phyloP scores from a whole-genome alignment of 1,140 invertebrate species.

The Drosophila willistoni region DNA sequence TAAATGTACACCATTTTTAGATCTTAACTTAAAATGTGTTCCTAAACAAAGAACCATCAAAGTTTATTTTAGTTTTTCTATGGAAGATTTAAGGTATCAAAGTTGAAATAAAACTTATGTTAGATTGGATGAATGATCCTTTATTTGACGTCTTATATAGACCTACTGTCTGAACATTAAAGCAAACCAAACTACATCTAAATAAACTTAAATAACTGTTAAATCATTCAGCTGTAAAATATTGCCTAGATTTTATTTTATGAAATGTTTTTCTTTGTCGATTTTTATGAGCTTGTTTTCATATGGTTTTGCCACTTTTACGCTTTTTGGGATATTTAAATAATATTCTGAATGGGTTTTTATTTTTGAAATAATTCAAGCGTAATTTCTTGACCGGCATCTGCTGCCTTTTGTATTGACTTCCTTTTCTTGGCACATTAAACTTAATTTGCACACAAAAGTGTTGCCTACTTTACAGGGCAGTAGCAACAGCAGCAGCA shows the following conservation, averaged over 20 bases:
- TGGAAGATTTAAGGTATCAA: too few species aligned
- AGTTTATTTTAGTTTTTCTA: too few species aligned
- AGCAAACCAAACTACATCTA: too few species aligned
- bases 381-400: slow-evolving; percentile 70
- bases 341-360: slow-evolving; percentile 58
- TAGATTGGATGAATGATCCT: too few species aligned
- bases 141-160: too few species aligned
- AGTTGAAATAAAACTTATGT: too few species aligned
- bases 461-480: slow-evolving; percentile 73
- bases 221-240: background rate
- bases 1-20: too few species aligned
- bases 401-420: slow-evolving; percentile 57
- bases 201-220: too few species aligned
- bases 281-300: background rate
- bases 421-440: slow-evolving; percentile 53
- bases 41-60: too few species aligned
- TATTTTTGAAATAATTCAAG: slow-evolving; percentile 75
- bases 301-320: background rate
- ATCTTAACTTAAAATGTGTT: too few species aligned
- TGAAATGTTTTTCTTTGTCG: background rate
- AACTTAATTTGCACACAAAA: slow-evolving; percentile 61
- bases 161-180: too few species aligned
- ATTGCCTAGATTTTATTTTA: background rate
- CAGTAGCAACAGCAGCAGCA: background rate
- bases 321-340: slow-evolving; percentile 48